Conservation (phyloP, 2,888 invertebrate species). For the Xestia rhomboidea region DNA sequence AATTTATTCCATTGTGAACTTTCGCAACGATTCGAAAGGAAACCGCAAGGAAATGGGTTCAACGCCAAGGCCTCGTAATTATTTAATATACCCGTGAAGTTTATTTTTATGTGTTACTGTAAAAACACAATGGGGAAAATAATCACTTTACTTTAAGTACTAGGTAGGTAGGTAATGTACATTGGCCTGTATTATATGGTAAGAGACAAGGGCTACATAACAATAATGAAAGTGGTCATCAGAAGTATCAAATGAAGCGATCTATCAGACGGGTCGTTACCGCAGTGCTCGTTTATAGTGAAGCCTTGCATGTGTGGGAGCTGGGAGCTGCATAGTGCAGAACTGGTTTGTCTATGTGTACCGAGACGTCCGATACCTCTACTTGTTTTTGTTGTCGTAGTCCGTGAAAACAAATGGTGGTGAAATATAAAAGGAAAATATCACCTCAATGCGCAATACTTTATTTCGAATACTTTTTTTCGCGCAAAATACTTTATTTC, state of each 20-base stretch:
- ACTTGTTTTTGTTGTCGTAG: conserved; percentile 77
- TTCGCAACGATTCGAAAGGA: conserved; percentile 69
- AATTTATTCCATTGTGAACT: conserved; percentile 58
- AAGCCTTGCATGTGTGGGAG: conserved; percentile 89
- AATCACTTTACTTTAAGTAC: conserved; percentile 34
- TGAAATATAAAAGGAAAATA: conserved; percentile 39
- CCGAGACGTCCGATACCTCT: conserved; percentile 68
- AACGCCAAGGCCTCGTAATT: conserved; percentile 55
- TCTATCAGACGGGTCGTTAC: conserved; percentile 84
- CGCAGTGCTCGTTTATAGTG: conserved; percentile 81
- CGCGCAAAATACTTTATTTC: conserved; percentile 20
- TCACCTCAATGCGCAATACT: conserved; percentile 7
- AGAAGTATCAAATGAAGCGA: conserved; percentile 87
- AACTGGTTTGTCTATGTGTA: conserved; percentile 86
- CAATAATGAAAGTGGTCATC: conserved; percentile 75
- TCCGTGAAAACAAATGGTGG: conserved; percentile 50
- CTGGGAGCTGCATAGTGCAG: conserved; percentile 83
- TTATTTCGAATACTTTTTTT: conserved; percentile 35
- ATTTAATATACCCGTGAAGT: conserved; percentile 53
- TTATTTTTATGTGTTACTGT: conserved; percentile 46
- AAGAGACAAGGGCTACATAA: conserved; percentile 72
- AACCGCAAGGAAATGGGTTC: conserved; percentile 72
- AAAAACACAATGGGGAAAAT: conserved; percentile 38
- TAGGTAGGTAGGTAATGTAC: conserved; percentile 2
- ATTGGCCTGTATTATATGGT: conserved; percentile 66